phyloP scores from a whole-genome alignment of 2,888 invertebrate species.

The Eugnorisma glareosa region DNA sequence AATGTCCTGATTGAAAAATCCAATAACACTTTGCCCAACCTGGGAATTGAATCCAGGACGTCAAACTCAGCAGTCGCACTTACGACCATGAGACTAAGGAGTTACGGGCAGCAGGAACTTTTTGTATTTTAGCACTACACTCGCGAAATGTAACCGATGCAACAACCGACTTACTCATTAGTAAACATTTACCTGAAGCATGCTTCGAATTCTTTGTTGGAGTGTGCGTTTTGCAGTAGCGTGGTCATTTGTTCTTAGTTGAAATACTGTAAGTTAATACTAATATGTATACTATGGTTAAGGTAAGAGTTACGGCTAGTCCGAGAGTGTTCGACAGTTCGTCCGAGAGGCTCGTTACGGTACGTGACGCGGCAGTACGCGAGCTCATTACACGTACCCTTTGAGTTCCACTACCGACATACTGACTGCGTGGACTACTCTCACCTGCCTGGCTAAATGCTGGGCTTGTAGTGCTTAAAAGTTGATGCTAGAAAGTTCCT shows the following conservation, averaged over 20 bases:
- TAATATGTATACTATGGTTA: not conserved
- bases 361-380: constrained; percentile 85
- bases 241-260: not conserved
- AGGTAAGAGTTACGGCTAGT: constrained; percentile 42
- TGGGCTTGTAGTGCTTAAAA: not conserved
- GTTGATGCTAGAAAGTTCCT: not conserved
- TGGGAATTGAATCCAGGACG: too few species aligned
- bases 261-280: not conserved
- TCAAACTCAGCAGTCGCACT: too few species aligned
- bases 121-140: too few species aligned
- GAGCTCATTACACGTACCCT: constrained; percentile 79
- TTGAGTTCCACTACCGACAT: constrained; percentile 68
- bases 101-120: too few species aligned
- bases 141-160: not conserved
- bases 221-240: not conserved
- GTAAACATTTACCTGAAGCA: not conserved
- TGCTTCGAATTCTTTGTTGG: not conserved
- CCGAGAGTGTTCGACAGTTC: constrained; percentile 43
- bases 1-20: too few species aligned
- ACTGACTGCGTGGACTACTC: constrained; percentile 53
- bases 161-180: not conserved
- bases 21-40: too few species aligned
- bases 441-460: constrained; percentile 27
- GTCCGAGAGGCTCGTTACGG: constrained; percentile 77
- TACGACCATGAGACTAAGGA: too few species aligned